Evolutionary conservation across 2,888 invertebrate species (phyloP).

Genomic region (Cheilosia variabilis): DNA sequence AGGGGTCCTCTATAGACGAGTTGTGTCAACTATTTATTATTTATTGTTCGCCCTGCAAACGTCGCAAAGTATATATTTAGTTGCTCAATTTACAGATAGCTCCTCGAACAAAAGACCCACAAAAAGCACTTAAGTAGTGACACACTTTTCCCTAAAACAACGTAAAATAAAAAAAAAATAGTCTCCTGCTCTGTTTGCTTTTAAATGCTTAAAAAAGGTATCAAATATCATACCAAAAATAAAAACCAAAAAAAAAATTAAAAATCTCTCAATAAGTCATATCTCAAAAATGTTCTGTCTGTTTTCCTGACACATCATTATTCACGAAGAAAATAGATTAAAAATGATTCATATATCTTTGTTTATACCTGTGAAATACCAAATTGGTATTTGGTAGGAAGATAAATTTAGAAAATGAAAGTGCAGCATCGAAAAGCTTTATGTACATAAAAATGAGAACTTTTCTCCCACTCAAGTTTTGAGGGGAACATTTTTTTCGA

Average conservation of each 20-base stretch:
- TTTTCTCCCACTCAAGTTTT: conserved; percentile 15
- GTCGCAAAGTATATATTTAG: no score
- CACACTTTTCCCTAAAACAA: neutral
- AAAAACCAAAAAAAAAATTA: neutral
- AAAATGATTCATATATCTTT: conserved; percentile 55
- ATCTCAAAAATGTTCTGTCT: conserved; percentile 36
- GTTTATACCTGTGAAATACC: conserved; percentile 37
- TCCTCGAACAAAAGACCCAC: no score
- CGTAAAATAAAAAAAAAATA: neutral
- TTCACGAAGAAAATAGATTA: conserved; percentile 29
- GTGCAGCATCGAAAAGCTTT: conserved; percentile 33
- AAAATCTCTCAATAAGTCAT: conserved; percentile 29
- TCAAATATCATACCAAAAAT: conserved; percentile 46
- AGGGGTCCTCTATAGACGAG: no score
- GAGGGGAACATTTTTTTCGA: neutral
- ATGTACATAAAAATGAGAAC: neutral
- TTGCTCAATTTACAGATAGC: no score
- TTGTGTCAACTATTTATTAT: no score
- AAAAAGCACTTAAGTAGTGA: no score
- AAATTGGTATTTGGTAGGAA: conserved; percentile 51
- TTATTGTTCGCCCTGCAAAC: no score
- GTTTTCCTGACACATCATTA: conserved; percentile 61
- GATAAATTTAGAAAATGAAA: conserved; percentile 67
- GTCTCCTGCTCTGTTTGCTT: neutral
- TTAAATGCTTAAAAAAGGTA: conserved; percentile 4